Conservation (phyloP, 2,888 invertebrate species). For the Timema podura region DNA sequence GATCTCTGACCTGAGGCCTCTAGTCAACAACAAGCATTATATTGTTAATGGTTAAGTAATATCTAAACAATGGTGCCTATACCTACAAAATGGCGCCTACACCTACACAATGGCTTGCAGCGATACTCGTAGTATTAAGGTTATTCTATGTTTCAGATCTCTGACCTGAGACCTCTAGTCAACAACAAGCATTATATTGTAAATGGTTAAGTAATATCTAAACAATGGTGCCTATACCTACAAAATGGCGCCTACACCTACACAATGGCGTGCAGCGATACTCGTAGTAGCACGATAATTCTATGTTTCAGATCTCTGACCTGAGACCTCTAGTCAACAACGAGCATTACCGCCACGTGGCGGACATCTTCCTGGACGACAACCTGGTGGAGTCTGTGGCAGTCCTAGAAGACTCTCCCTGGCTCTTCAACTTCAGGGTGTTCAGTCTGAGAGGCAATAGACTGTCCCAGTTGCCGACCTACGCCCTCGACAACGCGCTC, state of each 20-base stretch:
- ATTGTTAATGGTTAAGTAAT: no score
- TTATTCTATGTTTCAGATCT: no score
- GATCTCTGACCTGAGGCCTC: no score
- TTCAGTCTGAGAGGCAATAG: conserved; percentile 72
- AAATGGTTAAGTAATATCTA: no score
- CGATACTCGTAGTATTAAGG: no score
- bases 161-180: conserved; percentile 56
- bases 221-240: no score
- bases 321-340: conserved; percentile 61
- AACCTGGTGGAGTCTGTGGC: conserved; percentile 65
- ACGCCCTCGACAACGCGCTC: conserved; percentile 74
- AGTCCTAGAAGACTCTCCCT: conserved; percentile 70
- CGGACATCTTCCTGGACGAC: conserved; percentile 72
- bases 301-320: conserved; percentile 53
- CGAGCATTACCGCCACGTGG: conserved; percentile 60
- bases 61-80: no score
- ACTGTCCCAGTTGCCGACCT: conserved; percentile 70
- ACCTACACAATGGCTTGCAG: no score
- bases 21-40: no score
- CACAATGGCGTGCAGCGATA: no score
- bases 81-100: no score
- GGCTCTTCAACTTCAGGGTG: conserved; percentile 72
- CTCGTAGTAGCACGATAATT: neutral
- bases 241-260: no score
- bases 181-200: conserved; percentile 67